phyloP scores from a whole-genome alignment of 1,140 invertebrate species.

The Diuraphis noxia region DNA sequence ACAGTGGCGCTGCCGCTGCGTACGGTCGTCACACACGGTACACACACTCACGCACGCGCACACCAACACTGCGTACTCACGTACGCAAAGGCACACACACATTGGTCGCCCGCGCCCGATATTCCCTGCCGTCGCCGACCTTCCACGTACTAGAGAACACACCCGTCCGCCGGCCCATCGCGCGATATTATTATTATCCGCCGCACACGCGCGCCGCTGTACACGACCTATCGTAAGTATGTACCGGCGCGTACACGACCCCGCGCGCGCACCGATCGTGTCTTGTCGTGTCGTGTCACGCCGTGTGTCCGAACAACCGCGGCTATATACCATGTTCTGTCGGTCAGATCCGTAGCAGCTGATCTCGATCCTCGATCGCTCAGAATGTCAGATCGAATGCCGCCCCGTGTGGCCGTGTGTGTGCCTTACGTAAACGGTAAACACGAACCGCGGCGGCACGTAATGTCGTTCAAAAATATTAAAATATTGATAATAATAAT shows the following conservation, averaged over 20 bases:
- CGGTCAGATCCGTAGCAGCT: neutral
- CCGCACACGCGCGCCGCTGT: neutral
- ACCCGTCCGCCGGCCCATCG: too few relatives aligned
- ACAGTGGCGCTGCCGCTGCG: conserved; percentile 37
- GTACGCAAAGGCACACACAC: neutral
- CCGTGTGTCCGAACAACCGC: neutral
- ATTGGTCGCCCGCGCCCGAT: neutral
- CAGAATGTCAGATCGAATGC: neutral
- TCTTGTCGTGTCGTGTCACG: neutral
- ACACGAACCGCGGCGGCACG: too few relatives aligned
- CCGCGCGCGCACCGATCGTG: neutral
- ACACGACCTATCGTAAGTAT: too few relatives aligned
- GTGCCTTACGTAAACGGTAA: too few relatives aligned
- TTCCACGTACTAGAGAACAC: too few relatives aligned
- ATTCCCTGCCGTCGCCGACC: neutral
- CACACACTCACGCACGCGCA: neutral
- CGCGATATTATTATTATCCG: too few relatives aligned
- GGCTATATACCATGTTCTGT: too few relatives aligned
- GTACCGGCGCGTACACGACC: too few relatives aligned
- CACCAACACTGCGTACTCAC: neutral
- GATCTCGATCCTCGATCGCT: neutral
- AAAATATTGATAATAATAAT: too few relatives aligned
- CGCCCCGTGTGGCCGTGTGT: too few relatives aligned
- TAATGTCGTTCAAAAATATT: too few relatives aligned
- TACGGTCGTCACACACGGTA: neutral